These are phyloP conservation scores for Cephus runcator DNA, from an alignment of 2,888 invertebrate genomes.

Conservation along the genomic window DNA sequence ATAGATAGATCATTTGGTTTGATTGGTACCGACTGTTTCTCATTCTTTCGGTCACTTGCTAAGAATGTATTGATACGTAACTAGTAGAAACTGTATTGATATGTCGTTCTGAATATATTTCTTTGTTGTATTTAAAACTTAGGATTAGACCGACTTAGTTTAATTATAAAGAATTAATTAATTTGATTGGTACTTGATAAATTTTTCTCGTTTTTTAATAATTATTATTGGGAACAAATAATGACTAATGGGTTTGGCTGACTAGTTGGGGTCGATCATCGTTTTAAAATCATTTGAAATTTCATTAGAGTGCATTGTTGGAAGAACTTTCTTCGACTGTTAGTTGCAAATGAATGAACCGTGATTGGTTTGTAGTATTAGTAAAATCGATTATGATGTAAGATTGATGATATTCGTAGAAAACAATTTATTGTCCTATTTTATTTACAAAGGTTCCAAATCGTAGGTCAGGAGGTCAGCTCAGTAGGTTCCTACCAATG, in stretches of 20 bases:
- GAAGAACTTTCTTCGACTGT: neutral
- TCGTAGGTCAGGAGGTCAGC: slow-evolving; percentile 11
- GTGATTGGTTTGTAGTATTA: neutral
- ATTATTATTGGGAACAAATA: neutral
- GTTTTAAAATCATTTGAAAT: neutral
- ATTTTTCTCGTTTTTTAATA: neutral
- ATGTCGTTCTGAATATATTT: neutral
- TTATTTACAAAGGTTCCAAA: slow-evolving; percentile 53
- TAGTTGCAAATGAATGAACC: neutral
- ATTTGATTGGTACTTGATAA: neutral
- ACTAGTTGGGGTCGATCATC: neutral
- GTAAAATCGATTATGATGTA: neutral
- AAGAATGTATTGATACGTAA: neutral
- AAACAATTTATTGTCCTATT: slow-evolving; percentile 62
- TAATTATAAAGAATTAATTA: neutral
- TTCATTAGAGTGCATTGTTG: neutral
- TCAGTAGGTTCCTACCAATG: slow-evolving; percentile 45
- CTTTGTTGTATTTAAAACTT: neutral
- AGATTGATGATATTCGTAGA: slow-evolving; percentile 7
- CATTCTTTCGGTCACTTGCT: neutral
- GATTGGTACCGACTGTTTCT: neutral
- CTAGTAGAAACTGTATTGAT: neutral
- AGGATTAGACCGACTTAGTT: neutral
- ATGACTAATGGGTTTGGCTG: neutral
- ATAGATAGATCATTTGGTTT: neutral